Evolutionary conservation across 2,888 invertebrate genomes (phyloP), one percentile per base, ranked within the genome.

Genomic region (Synanthedon myopaeformis): DNA sequence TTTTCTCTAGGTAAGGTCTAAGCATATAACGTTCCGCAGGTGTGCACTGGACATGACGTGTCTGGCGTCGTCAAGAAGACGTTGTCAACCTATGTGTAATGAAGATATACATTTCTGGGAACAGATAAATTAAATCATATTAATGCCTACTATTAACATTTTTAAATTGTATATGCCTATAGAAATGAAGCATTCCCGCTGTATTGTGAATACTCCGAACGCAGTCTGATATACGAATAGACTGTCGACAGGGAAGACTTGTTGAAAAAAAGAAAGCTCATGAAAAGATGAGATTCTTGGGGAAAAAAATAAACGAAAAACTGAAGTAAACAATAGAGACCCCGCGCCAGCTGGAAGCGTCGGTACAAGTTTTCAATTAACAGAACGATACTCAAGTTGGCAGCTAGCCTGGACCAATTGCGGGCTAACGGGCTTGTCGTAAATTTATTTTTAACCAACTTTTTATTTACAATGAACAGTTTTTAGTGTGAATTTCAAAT

Each of bases 221-320:
- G 13, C 14, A 49, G 49, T 19, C 11, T 17, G 49, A 17, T 49
- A 17, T 17, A n/a, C n/a, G n/a, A n/a, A 49, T 14, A 49, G 17
- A 49, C 49, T 6, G 17, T 67, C 63, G 67, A 70, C 66, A 63
- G 59, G 64, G 66, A 69, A 64, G 65, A 69, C 66, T 73, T 66
- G 65, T 67, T 76, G 71, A 71, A 72, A 54, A n/a, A 52, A 71
- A 63, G 69, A 66, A 70, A 71, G 71, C 71, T 74, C 70, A 70
- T 68, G 64, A 74, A 75, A 69, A 64, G 65, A 63, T 59, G 58
- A 69, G 66, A 67, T 70, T 74, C 67, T 60, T 57, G 61, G 28
- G 28, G 35, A 10, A 35, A 58, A 55, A 57, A 67, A 74, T 73
- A 73, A 74, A 64, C 64, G 56, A 69, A 69, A 67, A 67, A 61